Evolutionary conservation across 2,888 invertebrate species (phyloP), one percentile per base, ranked within the genome.

Genomic region (Panorpa germanica): DNA sequence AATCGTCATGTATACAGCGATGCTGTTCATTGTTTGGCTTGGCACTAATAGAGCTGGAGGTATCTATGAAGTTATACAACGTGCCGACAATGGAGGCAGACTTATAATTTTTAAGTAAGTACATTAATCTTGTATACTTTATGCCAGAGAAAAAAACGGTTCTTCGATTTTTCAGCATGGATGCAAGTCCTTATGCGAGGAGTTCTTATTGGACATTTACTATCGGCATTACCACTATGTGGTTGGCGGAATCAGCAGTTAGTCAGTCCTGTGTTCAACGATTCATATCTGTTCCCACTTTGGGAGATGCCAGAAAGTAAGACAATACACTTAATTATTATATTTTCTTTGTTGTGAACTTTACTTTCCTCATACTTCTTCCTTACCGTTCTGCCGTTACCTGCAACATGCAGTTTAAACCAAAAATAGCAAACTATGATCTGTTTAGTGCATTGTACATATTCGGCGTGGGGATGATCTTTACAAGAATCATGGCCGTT

Each of bases 101-200:
- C 41, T 71, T 5, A 62, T 67, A 29, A 50, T 70, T 14, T 65
- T 70, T 42, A 62, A 70, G 72, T 72, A 49, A 57, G 62, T 52
- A 27, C 15, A 31, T n/a, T n/a, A 17, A n/a, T 29, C 4, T 12
- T 18, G 1, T 13, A 17, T 27, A 25, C 10, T 13, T 37, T 21
- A 12, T 8, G 22, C 14, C 4, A 22, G 4, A 16, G 13, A 15
- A 22, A 13, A 29, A 16, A 17, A 15, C 20, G 5, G 19, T 15
- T 16, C n/a, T 32, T 15, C n/a, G 17, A 6, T 29, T 23, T 55
- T 57, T 33, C 44, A 73, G 72, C 38, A 63, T 70, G 42, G 60
- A 66, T 42, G 62, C 64, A 0, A 64, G 64, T 48, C 49, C 67
- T 1, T 64, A 64, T 2, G 58, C 59, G 23, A 59, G 70, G 40